Evolutionary conservation across 2,113 vertebrate species (phyloP), one percentile per base, ranked within the genome.

Genomic region (Alectura lathami): DNA sequence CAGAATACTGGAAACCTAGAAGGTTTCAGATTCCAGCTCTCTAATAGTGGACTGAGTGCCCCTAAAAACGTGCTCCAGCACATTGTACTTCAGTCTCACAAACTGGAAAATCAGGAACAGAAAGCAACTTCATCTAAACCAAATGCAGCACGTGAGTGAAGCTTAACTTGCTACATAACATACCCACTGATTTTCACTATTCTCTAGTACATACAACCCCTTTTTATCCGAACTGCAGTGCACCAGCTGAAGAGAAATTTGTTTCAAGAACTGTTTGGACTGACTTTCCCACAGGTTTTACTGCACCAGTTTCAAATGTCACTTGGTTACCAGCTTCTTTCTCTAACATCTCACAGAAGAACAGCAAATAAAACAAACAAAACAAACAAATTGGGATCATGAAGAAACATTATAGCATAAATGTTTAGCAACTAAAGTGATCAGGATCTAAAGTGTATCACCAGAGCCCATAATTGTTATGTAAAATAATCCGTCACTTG

Each of bases 121-220:
- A 93, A 92, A 45, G 57, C 62, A 91, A 77, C 72, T 86, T 82
- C 67, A 73, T 81, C 87, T 73, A 96, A 90, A 96, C 45, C 85
- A 93, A 95, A 94, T 43, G 77, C 68, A 96, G 81, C 95, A 93
- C 87, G 74, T 47, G 88, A 94, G 36, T 17, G 56, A 86, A 88
- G 50, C 81, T 82, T 84, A 86, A 60, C 89, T 63, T 91, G 92
- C 80, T 87, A 93, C 68, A 91, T 91, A 82, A 93, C 91, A 51
- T 85, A 54, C 66, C 54, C 53, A 94, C 92, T 93, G 91, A 91
- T 78, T 96, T 84, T 79, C 88, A 86, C 74, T 89, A n/a, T 80
- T 94, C 96, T 88, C 82, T n/a, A 77, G 36, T 63, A 40, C 74
- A 69, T 69, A 54, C 59, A 85, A 82, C 27, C 42, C 45, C 30